Evolutionary conservation across 2,888 invertebrate species (phyloP), one percentile per base, ranked within the genome.

Genomic region (Xestia xanthographa): DNA sequence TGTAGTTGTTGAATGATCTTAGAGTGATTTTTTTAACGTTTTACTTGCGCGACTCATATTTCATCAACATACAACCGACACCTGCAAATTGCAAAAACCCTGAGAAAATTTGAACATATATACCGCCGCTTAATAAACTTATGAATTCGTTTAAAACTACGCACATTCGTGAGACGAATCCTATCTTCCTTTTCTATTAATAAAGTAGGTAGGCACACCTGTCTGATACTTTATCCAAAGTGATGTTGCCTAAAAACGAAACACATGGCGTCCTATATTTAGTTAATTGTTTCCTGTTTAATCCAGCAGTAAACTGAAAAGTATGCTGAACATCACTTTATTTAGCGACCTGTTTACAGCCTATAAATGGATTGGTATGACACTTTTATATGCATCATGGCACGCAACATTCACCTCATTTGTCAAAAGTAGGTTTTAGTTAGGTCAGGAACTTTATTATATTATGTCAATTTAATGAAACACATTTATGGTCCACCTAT

Each of bases 241-340:
- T 87, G 88, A 86, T 89, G 88, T 86, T 88, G 80, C 84, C 85
- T 87, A 84, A 91, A 89, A 88, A 85, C 85, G 80, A 85, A 88
- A 90, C 94, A 94, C 91, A 91, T 94, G 94, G 91, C 91, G 91
- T 84, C 89, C 94, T 95, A 94, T 92, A 93, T 93, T 92, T 93
- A 93, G 93, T 91, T 90, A 90, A 93, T 92, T 89, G 94, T 90
- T 93, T 94, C 93, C 92, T 92, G 92, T 92, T 91, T 91, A 90
- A 91, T 92, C 86, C 79, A 72, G 84, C 86, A 83, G 89, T 92
- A 90, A 92, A 91, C 86, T 87, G 84, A 85, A 83, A 86, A 83
- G 88, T 78, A 80, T 79, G 70, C 56, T 76, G 68, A 79, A 77
- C 72, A 69, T 38, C 22, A 72, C 22, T 43, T 77, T 45, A 66